Percentiles rank a stretch among this genome's conserved stretches.
Conservation (phyloP, 2,797 vertebrate species). For the Graptemys geographica region DNA sequence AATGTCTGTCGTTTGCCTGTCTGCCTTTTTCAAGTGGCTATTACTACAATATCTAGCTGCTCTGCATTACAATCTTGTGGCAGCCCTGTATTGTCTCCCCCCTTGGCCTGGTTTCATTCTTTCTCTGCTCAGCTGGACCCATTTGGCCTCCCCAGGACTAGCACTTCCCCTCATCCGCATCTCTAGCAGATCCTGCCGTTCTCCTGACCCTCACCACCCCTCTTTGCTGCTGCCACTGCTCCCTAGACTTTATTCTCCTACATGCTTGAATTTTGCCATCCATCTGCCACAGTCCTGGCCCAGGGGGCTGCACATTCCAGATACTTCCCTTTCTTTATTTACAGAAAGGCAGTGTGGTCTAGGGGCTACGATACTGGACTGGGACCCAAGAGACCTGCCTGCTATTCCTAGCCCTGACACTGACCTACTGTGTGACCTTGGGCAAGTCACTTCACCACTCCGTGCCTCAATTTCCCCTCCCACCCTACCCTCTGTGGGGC, state of each 20-base stretch:
- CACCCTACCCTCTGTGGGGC: background rate
- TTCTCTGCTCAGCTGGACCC: background rate
- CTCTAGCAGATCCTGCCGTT: background rate
- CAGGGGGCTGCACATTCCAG: background rate
- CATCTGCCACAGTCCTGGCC: background rate
- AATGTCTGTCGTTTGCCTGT: background rate
- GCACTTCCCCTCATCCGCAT: background rate
- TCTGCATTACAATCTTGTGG: background rate
- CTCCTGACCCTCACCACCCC: background rate
- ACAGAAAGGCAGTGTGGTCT: background rate
- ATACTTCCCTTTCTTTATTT: background rate
- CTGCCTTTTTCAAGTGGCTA: background rate
- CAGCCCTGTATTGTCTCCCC: background rate
- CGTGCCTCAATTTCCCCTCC: background rate
- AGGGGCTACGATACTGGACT: background rate
- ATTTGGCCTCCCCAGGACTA: background rate
- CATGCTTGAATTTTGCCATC: background rate
- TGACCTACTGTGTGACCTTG: background rate
- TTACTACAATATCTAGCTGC: background rate
- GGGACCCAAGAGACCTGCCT: background rate
- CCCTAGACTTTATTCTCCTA: background rate
- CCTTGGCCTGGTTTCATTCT: background rate
- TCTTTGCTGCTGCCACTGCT: background rate
- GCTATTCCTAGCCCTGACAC: too few species aligned
- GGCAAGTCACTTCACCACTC: background rate